Percentiles rank a stretch among this genome's conserved stretches.
phyloP scores from a whole-genome alignment of 2,113 vertebrate species.

The Gymnobelideus leadbeateri region DNA sequence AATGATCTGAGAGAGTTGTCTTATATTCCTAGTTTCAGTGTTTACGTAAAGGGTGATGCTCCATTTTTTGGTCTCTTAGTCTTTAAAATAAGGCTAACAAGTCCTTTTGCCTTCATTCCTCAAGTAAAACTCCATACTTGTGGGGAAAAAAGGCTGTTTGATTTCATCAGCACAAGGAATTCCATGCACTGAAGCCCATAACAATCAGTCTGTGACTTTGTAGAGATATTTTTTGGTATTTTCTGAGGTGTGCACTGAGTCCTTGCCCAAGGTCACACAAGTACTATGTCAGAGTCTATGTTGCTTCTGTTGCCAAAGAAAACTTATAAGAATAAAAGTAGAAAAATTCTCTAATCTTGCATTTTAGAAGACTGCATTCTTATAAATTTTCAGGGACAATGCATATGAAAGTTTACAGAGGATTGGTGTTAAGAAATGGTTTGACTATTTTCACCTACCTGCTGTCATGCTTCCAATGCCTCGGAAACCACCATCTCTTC shows the following conservation, averaged over 20 bases:
- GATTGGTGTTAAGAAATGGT: neutral
- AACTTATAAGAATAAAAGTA: neutral
- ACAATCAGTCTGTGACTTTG: neutral
- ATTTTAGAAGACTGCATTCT: neutral
- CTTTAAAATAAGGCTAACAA: conserved; percentile 46
- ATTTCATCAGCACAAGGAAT: neutral
- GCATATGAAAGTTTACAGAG: neutral
- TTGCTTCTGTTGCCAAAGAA: neutral
- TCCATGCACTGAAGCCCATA: neutral
- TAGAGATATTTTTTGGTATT: neutral
- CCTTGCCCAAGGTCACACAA: neutral
- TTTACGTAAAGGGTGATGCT: neutral
- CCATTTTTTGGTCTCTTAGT: conserved; percentile 15
- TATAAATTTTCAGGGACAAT: neutral
- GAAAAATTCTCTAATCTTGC: neutral
- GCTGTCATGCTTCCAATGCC: neutral
- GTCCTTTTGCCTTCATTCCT: conserved; percentile 20
- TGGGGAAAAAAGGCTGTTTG: neutral
- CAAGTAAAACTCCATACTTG: neutral
- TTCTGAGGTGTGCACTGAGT: neutral
- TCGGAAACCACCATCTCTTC: neutral
- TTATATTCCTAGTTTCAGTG: conserved; percentile 7
- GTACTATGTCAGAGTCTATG: neutral
- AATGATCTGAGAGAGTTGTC: conserved; percentile 47
- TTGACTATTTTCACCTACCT: neutral